A percentile compares a stretch with the other conserved stretches of the same genome.
Conservation (phyloP, 2,888 invertebrate species). For the Mechanitis messenoides region DNA sequence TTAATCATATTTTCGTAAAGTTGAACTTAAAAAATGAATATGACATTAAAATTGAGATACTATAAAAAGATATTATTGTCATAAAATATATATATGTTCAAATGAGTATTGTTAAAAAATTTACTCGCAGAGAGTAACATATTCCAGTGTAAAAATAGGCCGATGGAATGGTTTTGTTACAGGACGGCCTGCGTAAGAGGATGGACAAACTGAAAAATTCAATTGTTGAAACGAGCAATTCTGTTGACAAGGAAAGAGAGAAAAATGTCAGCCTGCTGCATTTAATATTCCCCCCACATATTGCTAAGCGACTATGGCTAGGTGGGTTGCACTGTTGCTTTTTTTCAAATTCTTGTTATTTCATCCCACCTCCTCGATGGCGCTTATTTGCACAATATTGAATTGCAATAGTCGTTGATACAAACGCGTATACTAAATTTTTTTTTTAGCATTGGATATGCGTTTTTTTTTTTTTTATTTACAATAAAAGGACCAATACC, state of each 20-base stretch:
- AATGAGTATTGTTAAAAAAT: not conserved
- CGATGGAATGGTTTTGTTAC: conserved; percentile 26
- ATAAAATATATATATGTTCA: no score
- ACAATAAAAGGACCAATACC: no score
- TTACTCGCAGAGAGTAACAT: not conserved
- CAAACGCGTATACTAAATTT: no score
- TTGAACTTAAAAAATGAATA: no score
- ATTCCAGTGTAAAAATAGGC: not conserved
- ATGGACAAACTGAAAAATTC: conserved; percentile 97
- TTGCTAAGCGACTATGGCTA: conserved; percentile 94
- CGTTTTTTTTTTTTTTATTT: no score
- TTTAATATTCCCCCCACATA: conserved; percentile 95
- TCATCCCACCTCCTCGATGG: no score
- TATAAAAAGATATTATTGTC: no score
- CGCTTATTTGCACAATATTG: no score
- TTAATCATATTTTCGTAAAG: not conserved
- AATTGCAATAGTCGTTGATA: no score
- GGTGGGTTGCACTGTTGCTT: conserved; percentile 75
- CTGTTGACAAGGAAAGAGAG: conserved; percentile 94
- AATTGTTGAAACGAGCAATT: conserved; percentile 94
- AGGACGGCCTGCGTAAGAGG: conserved; percentile 91
- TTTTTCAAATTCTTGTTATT: not conserved
- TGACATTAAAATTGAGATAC: no score
- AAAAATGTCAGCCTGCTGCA: conserved; percentile 96
- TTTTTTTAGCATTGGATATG: no score